A percentile compares a stretch with the other conserved stretches of the same genome.
Conservation (phyloP, 1,140 invertebrate genomes). For the Ruditapes philippinarum region DNA sequence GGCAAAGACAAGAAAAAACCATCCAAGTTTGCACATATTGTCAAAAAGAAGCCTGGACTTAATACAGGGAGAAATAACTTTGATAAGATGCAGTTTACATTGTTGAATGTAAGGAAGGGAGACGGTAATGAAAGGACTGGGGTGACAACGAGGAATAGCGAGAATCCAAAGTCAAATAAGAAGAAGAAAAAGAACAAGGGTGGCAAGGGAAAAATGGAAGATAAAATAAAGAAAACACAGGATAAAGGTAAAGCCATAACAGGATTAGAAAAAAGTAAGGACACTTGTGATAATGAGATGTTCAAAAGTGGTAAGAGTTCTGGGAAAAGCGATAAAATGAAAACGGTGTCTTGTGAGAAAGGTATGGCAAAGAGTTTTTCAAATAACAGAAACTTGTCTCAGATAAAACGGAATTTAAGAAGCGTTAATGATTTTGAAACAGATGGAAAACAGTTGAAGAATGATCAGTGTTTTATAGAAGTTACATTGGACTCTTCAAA, state of each 20-base stretch:
- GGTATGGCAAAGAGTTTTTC: not conserved
- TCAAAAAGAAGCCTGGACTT: not conserved
- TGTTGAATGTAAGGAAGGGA: not conserved
- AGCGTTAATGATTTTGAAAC: not conserved
- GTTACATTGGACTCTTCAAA: too few relatives aligned
- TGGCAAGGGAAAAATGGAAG: not conserved
- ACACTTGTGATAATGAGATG: too few relatives aligned
- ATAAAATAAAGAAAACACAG: not conserved
- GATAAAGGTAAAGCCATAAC: too few relatives aligned
- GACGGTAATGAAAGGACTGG: not conserved
- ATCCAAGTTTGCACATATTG: not conserved
- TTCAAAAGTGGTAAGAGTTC: not conserved
- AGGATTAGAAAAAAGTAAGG: not conserved
- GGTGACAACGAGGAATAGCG: not conserved
- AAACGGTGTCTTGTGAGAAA: not conserved
- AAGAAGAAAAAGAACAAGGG: not conserved
- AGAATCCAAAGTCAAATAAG: not conserved
- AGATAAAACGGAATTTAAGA: not conserved
- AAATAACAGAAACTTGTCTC: not conserved
- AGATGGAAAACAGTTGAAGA: too few relatives aligned
- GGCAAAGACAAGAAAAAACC: not conserved
- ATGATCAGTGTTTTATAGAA: too few relatives aligned
- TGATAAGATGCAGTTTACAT: slow-evolving; percentile 30
- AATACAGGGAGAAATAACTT: slow-evolving; percentile 21
- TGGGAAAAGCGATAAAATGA: not conserved